Percentiles rank a stretch among this genome's conserved stretches.
These are phyloP conservation scores for Adelognathus sp. DNA, from an alignment of 2,888 invertebrate species.

Conservation along the genomic window DNA sequence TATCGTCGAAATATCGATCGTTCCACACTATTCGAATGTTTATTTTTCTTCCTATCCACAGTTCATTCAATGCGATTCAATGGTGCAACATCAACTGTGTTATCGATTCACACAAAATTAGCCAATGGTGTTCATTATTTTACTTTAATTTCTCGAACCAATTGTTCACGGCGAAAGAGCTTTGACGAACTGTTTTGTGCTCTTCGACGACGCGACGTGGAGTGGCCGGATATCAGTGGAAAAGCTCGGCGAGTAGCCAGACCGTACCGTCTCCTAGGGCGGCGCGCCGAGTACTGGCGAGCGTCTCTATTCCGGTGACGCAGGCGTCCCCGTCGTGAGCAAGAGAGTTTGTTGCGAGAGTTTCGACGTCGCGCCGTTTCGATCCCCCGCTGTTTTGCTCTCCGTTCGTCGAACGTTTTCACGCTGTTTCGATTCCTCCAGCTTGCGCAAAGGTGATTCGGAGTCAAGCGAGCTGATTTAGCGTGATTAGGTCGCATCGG, in stretches of 20 bases:
- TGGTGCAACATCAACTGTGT: neutral
- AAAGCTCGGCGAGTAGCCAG: conserved; percentile 66
- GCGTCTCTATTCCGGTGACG: conserved; percentile 63
- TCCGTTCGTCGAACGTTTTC: conserved; percentile 41
- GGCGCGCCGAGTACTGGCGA: conserved; percentile 75
- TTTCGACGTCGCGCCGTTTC: conserved; percentile 36
- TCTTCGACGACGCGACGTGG: neutral
- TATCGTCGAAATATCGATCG: neutral
- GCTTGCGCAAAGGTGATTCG: no score
- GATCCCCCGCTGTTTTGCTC: conserved; percentile 25
- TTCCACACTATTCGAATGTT: neutral
- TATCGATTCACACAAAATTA: neutral
- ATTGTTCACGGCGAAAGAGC: neutral
- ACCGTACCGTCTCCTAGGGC: conserved; percentile 71
- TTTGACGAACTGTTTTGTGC: neutral
- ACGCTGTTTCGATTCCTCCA: conserved; percentile 15
- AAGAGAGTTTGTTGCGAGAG: conserved; percentile 2
- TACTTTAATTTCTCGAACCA: neutral
- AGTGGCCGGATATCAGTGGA: conserved; percentile 58
- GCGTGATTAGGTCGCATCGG: no score
- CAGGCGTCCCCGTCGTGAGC: conserved; percentile 67
- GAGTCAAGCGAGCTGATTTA: no score
- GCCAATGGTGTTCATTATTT: neutral
- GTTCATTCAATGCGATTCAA: neutral
- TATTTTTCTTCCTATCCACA: neutral